A percentile compares a stretch with the other conserved stretches of the same genome.
phyloP scores from a whole-genome alignment of 2,797 vertebrate species.

The Mus minutoides region DNA sequence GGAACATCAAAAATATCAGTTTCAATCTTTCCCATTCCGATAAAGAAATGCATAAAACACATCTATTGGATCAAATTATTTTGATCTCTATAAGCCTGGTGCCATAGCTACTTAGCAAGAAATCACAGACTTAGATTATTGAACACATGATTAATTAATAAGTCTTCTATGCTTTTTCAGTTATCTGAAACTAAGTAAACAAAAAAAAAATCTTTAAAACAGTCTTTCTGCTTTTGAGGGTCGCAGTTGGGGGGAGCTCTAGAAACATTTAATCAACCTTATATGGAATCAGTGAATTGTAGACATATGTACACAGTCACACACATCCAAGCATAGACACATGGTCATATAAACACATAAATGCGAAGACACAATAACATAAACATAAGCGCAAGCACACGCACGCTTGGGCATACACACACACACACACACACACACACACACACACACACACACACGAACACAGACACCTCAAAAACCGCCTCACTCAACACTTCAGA shows the following conservation, averaged over 20 bases:
- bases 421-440: not conserved
- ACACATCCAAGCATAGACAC: not conserved
- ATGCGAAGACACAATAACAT: not conserved
- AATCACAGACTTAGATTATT: not conserved
- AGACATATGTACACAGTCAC: not conserved
- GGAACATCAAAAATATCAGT: constrained; percentile 5
- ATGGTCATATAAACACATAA: not conserved
- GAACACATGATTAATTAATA: constrained; percentile 6
- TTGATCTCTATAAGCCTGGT: not conserved
- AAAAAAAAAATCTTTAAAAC: not conserved
- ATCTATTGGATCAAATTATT: not conserved
- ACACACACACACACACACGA: not conserved
- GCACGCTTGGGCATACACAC: too few species aligned
- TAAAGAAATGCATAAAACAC: not conserved
- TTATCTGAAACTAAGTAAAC: not conserved
- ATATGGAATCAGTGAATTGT: not conserved
- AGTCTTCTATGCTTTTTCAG: not conserved
- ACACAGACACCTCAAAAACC: not conserved
- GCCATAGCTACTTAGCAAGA: not conserved
- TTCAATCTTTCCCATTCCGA: constrained; percentile 23
- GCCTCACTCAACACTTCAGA: not conserved
- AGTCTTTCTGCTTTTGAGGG: not conserved
- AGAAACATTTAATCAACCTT: not conserved
- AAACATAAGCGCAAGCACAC: not conserved
- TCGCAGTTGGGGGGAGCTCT: not conserved